Percentiles rank a stretch among this genome's conserved stretches.
Conservation (phyloP, 2,113 vertebrate genomes). For the Chamaetylas fuelleborni region DNA sequence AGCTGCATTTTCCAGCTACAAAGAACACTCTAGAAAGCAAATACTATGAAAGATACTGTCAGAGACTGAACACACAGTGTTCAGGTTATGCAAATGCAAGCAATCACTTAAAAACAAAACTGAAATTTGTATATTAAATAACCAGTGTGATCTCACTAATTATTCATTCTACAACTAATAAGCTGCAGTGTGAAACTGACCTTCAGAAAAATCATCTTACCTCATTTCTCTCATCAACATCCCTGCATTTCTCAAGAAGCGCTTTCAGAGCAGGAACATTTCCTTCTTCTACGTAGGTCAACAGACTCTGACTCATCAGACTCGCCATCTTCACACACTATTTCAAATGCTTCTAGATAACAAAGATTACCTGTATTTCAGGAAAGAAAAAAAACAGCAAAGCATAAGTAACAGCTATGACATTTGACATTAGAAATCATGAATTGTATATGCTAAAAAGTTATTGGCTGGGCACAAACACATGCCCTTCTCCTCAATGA, state of each 20-base stretch:
- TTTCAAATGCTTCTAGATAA: neutral
- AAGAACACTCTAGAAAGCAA: neutral
- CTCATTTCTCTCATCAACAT: conserved; percentile 95
- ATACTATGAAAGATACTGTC: neutral
- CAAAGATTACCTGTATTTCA: conserved; percentile 24
- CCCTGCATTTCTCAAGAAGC: conserved; percentile 91
- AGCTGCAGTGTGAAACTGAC: neutral
- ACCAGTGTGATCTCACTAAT: neutral
- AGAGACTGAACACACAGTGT: neutral
- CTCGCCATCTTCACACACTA: conserved; percentile 84
- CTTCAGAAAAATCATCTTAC: conserved; percentile 69
- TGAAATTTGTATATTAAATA: neutral
- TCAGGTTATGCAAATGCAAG: neutral
- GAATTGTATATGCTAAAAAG: neutral
- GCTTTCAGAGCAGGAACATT: conserved; percentile 90
- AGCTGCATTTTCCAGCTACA: neutral
- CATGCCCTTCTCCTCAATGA: neutral
- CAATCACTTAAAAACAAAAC: neutral
- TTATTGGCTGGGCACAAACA: neutral
- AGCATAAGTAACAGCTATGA: neutral
- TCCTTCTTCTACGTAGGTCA: conserved; percentile 92
- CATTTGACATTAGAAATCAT: neutral
- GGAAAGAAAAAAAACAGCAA: neutral
- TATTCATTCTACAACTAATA: neutral
- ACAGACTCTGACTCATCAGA: conserved; percentile 87